Base-by-base conservation (phyloP, 2,888 invertebrate species). In the Folsomia candida region DNA sequence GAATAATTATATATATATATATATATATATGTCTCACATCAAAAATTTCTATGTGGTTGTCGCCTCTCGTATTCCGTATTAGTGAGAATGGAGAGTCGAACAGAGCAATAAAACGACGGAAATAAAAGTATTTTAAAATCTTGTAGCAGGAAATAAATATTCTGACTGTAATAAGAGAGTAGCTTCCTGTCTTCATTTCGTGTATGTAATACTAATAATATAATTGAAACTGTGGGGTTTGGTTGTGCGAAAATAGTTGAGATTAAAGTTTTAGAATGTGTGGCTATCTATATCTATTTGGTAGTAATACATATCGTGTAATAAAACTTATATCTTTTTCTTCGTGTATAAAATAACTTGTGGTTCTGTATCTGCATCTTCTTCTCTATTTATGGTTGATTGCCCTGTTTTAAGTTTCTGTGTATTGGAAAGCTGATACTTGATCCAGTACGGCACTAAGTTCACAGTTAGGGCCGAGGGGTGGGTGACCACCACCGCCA, bases 161-260 rank as follows among this genome's bases (percentile, higher is more conserved):
- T 47, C 61, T 28, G 61, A 61, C 28, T 28, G 61, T 27, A 61
- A 61, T n/a, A 27, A 54, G 22, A 54, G 54, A 14, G n/a, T n/a
- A n/a, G n/a, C n/a, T n/a, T 14, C 22, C 62, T 29, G 28, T 4
- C 29, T 62, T 27, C 14, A 18, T 28, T 25, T 2, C 26, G 25
- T 26, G n/a, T 2, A 3, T 27, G 29, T 20, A 2, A 26, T 18
- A n/a, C 2, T 11, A 18, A 20, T 14, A 2, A n/a, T 27, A n/a
- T n/a, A n/a, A n/a, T n/a, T n/a, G n/a, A n/a, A n/a, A n/a, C n/a
- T n/a, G n/a, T n/a, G n/a, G n/a, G n/a, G n/a, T n/a, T n/a, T n/a
- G n/a, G 73, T 73, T 78, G 79, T 79, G 77, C 77, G 76, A 79
- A 78, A 79, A 79, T 79, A 79, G 77, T 76, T 78, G 26, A 69